These are phyloP conservation scores for Anhinga anhinga DNA, from an alignment of 2,113 vertebrate genomes.

Conservation along the genomic window DNA sequence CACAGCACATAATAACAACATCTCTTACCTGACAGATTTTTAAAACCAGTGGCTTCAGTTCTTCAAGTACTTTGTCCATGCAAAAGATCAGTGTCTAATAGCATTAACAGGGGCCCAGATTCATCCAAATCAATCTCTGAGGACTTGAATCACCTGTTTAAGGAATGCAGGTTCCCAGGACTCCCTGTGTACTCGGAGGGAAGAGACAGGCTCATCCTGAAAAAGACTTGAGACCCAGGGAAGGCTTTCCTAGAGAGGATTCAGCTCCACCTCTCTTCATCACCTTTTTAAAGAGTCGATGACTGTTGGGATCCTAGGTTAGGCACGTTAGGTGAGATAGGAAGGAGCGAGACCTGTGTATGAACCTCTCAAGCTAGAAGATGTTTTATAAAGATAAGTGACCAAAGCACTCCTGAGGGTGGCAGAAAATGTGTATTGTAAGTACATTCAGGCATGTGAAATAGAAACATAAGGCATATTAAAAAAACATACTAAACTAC, in stretches of 20 bases:
- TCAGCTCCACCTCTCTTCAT: neutral
- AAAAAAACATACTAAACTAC: neutral
- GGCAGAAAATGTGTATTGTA: neutral
- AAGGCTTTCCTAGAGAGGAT: neutral
- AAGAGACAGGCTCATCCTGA: neutral
- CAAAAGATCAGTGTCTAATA: neutral
- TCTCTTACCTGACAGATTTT: neutral
- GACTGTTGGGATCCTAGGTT: neutral
- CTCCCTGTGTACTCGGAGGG: neutral
- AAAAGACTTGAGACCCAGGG: neutral
- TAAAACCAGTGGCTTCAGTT: neutral
- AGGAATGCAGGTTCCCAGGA: neutral
- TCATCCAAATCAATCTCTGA: neutral
- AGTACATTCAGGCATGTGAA: neutral
- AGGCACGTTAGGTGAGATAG: neutral
- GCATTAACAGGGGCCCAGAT: neutral
- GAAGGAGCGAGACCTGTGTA: neutral
- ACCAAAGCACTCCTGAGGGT: neutral
- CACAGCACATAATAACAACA: neutral
- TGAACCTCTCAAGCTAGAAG: neutral
- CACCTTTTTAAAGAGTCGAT: neutral
- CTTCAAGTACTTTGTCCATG: neutral
- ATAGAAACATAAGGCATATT: neutral
- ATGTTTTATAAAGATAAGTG: neutral
- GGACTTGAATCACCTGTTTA: neutral